Evolutionary conservation across 2,888 invertebrate genomes (phyloP).

Genomic region (Drosophila ezoana): DNA sequence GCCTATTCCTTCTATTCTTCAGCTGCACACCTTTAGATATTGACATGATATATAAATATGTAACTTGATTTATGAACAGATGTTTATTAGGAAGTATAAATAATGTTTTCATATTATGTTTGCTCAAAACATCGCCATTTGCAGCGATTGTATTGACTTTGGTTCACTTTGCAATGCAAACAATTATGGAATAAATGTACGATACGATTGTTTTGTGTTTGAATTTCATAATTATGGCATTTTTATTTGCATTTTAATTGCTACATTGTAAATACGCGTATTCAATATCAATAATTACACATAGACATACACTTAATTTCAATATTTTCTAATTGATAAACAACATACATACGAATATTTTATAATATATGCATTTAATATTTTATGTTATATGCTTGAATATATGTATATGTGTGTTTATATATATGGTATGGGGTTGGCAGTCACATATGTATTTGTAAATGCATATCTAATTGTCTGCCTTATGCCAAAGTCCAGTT

Average conservation of each 20-base stretch:
- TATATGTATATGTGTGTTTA: constrained; percentile 1
- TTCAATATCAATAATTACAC: constrained; percentile 79
- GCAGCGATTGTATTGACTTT: no score
- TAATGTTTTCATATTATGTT: no score
- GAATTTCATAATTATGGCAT: constrained; percentile 81
- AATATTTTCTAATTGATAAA: constrained; percentile 63
- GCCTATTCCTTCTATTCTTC: no score
- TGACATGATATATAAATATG: no score
- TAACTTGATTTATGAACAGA: no score
- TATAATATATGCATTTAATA: constrained; percentile 54
- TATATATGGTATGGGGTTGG: constrained; percentile 25
- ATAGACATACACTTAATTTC: constrained; percentile 68
- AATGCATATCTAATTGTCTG: constrained; percentile 64
- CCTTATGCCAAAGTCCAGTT: constrained; percentile 53
- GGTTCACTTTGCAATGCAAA: background rate
- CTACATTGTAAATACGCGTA: constrained; percentile 75
- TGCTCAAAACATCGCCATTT: no score
- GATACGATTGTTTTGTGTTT: constrained; percentile 43
- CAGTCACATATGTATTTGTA: constrained; percentile 22
- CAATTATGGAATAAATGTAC: constrained; percentile 2
- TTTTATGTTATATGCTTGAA: constrained; percentile 33
- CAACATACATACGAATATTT: constrained; percentile 66
- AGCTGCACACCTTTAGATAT: no score
- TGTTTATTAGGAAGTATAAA: no score
- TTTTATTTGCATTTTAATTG: constrained; percentile 75